Conservation (phyloP, 2,888 invertebrate genomes). For the Xestia c-nigrum region DNA sequence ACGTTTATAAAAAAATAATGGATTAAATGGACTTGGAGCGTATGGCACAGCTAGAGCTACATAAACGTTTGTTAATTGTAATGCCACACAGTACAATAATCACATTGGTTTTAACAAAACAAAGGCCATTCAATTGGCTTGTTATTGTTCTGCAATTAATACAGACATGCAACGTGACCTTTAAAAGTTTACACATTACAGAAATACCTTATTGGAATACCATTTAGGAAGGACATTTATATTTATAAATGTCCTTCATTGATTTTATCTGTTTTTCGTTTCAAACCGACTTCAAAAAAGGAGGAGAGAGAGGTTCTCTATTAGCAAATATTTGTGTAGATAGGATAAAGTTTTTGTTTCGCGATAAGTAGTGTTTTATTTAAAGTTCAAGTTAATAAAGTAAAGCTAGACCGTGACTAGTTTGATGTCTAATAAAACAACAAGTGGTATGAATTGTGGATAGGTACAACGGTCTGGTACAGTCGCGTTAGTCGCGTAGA, state of each 20-base stretch:
- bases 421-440: slow-evolving; percentile 67
- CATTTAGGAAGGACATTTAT: too few species aligned
- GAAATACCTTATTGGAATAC: not conserved
- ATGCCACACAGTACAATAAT: slow-evolving; percentile 23
- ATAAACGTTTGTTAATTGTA: slow-evolving; percentile 9
- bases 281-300: too few species aligned
- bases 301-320: too few species aligned
- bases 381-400: slow-evolving; percentile 9
- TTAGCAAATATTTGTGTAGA: too few species aligned
- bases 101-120: slow-evolving; percentile 53
- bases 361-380: slow-evolving; percentile 7
- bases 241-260: not conserved
- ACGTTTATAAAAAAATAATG: slow-evolving; percentile 18
- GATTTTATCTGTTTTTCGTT: slow-evolving; percentile 1
- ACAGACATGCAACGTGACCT: slow-evolving; percentile 20
- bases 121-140: slow-evolving; percentile 55
- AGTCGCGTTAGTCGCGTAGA: slow-evolving; percentile 59
- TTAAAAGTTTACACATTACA: not conserved
- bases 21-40: slow-evolving; percentile 11
- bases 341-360: not conserved
- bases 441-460: slow-evolving; percentile 60
- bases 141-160: slow-evolving; percentile 46
- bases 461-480: slow-evolving; percentile 57
- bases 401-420: slow-evolving; percentile 32
- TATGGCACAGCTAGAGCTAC: not conserved